Conservation (phyloP, 2,888 invertebrate genomes). For the Amitus sp. region DNA sequence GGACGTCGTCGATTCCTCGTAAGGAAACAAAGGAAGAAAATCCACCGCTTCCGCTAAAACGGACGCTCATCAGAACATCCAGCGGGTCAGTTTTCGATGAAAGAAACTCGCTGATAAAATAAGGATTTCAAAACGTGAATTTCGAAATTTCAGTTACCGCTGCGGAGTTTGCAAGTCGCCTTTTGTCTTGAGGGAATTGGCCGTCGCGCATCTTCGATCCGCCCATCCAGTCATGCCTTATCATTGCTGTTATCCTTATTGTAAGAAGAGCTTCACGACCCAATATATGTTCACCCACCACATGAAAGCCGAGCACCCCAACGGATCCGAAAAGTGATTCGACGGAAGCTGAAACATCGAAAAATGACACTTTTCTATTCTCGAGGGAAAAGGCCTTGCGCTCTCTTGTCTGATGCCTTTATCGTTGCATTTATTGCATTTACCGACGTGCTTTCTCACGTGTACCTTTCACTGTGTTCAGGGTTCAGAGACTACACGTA, state of each 20-base stretch:
- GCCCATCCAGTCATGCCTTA: slow-evolving; percentile 57
- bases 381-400: background rate
- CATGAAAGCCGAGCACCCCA: slow-evolving; percentile 55
- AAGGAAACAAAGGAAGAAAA: slow-evolving; percentile 50
- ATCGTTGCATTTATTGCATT: background rate
- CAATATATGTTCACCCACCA: slow-evolving; percentile 57
- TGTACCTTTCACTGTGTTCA: background rate
- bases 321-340: slow-evolving; percentile 54
- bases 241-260: slow-evolving; percentile 57
- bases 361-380: background rate
- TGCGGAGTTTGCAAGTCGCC: slow-evolving; percentile 59
- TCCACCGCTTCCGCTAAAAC: slow-evolving; percentile 49
- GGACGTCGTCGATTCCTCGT: slow-evolving; percentile 43
- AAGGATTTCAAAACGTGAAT: too few species aligned
- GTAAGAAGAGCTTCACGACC: slow-evolving; percentile 56
- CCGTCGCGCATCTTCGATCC: slow-evolving; percentile 58
- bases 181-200: slow-evolving; percentile 55
- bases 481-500: background rate
- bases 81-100: slow-evolving; percentile 47
- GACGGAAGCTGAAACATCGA: background rate
- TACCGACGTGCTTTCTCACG: background rate
- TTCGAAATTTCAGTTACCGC: slow-evolving; percentile 49
- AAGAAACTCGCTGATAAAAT: too few species aligned
- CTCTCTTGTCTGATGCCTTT: background rate
- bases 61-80: slow-evolving; percentile 53